Evolutionary conservation across 2,888 invertebrate species (phyloP), one percentile per base, ranked within the genome.

Genomic region (Hypselothyrea guttata): DNA sequence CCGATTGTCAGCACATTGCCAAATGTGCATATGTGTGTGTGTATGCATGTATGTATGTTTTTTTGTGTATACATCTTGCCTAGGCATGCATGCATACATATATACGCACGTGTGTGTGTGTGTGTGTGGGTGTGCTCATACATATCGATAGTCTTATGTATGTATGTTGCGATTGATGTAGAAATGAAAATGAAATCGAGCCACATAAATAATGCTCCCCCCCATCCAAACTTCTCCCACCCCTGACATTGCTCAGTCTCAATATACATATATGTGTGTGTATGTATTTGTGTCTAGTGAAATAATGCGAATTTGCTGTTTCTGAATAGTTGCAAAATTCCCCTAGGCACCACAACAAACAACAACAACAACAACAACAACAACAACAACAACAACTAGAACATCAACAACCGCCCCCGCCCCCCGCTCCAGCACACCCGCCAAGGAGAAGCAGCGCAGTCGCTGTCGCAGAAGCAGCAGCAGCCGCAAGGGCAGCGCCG

Each of bases 231-330:
- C 34, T 11, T n/a, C 11, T 12, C 12, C 31, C 33, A 11, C 27
- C 33, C 9, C 7, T 30, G n/a, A n/a, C n/a, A n/a, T 7, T 7
- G 30, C 30, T 7, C 30, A 30, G 9, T 30, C 30, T 30, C n/a
- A 42, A n/a, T 34, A 7, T 8, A 22, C 22, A 22, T 22, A 22
- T 22, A 22, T 22, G 22, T 22, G 22, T 22, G 5, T 22, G 51
- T 60, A 61, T 71, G 64, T 71, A 73, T 76, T 62, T 84, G 82
- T 70, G 57, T 44, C 49, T 77, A 77, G 71, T 84, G 79, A 81
- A 90, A 90, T 90, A 90, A 90, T 87, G 79, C 75, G 75, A 86
- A 88, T 90, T 89, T 92, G 92, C 92, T 92, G 92, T 92, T 92
- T 92, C 88, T 89, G 89, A 89, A 89, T 90, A 90, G 90, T 90